Evolutionary conservation across 2,888 invertebrate species (phyloP).

Genomic region (Celastrina argiolus): DNA sequence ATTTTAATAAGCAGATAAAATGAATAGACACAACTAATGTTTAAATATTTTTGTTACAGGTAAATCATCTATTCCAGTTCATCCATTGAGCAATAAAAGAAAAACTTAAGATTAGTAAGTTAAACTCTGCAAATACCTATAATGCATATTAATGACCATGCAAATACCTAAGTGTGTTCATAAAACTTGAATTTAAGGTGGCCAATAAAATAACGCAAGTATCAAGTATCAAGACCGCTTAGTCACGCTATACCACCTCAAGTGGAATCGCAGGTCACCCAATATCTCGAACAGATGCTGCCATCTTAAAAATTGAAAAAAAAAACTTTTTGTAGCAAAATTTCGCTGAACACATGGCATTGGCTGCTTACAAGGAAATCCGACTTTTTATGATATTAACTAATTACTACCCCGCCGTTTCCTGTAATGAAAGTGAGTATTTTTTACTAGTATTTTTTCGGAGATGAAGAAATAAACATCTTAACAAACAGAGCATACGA

Average conservation of each 20-base stretch:
- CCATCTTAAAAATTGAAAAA: constrained; percentile 43
- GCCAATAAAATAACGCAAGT: neutral
- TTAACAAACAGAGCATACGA: no score
- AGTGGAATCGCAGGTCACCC: constrained; percentile 60
- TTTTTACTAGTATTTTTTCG: neutral
- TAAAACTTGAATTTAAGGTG: neutral
- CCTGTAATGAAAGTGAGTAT: constrained; percentile 8
- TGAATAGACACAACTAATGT: neutral
- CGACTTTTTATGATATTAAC: constrained; percentile 46
- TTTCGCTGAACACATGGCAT: constrained; percentile 52
- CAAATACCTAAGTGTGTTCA: neutral
- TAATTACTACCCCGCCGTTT: neutral
- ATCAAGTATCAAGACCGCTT: constrained; percentile 41
- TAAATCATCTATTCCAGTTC: neutral
- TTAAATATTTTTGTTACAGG: constrained; percentile 1
- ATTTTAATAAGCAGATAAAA: no score
- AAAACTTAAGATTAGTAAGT: neutral
- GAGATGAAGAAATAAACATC: neutral
- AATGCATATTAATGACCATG: neutral
- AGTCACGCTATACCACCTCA: constrained; percentile 29
- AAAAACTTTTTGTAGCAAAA: constrained; percentile 42
- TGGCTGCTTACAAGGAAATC: constrained; percentile 52
- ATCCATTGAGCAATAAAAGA: neutral
- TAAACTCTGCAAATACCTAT: neutral
- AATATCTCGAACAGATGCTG: constrained; percentile 68